Evolutionary conservation across 2,113 vertebrate species (phyloP), one percentile per base, ranked within the genome.

Genomic region (Gadus macrocephalus): DNA sequence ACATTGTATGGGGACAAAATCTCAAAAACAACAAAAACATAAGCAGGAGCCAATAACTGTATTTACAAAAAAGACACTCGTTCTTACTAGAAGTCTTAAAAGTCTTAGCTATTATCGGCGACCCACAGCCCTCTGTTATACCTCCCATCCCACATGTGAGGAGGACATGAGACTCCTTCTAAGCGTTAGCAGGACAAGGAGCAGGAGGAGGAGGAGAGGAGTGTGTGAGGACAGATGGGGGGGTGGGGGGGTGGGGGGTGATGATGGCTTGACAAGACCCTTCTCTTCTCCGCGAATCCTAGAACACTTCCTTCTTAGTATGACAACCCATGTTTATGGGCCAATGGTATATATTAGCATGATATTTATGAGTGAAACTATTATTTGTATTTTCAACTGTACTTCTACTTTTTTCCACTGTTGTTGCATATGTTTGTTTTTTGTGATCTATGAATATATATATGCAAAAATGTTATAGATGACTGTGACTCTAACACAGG

Each of bases 291-390:
- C 55, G 15, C 22, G 7, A 64, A 64, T 35, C 62, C 62, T 16
- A 15, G 17, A 64, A 62, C 8, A 15, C 15, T 15, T 12, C 25
- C 14, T 62, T 62, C 61, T 62, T 25, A 28, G 35, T 11, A 75
- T 53, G 22, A 69, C 68, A 19, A 82, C 79, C 80, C 73, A 67
- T 55, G 61, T 82, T 76, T 72, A 56, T 84, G 86, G 85, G 83
- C 76, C 75, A 79, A 77, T 64, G 76, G 64, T 76, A 79, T 81
- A 85, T 81, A 85, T 84, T 82, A 83, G 84, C 85, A 87, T 88
- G 86, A 85, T 89, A 89, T 89, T 89, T 90, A 89, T 88, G 72
- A 84, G 84, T 86, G 77, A 79, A 71, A 69, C 60, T 74, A 72
- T 83, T 64, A 67, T 69, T 80, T 74, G 59, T 79, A 80, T 78